Evolutionary conservation across 2,888 invertebrate species (phyloP).

Genomic region (Ormyrus labotus): DNA sequence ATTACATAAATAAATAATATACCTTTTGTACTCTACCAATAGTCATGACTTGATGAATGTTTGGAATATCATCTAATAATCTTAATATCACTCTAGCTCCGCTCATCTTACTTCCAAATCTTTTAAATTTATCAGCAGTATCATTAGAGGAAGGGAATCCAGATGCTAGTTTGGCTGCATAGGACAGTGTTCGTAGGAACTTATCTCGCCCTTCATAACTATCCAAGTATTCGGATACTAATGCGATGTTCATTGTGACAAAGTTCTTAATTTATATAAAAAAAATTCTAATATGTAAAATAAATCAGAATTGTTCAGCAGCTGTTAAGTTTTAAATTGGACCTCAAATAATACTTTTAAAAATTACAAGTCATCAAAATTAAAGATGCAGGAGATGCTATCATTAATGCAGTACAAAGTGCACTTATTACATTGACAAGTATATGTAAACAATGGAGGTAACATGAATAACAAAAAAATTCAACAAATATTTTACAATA

Average conservation of each 20-base stretch:
- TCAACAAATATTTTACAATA: conserved; percentile 20
- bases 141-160: conserved; percentile 81
- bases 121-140: conserved; percentile 79
- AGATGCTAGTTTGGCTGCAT: conserved; percentile 84
- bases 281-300: conserved; percentile 3
- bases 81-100: conserved; percentile 86
- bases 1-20: conserved; percentile 55
- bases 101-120: conserved; percentile 84
- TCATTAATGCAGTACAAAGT: conserved; percentile 7
- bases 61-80: conserved; percentile 90
- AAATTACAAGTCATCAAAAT: conserved; percentile 23
- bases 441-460: conserved; percentile 3
- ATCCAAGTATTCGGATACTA: conserved; percentile 80
- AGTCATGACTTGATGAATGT: conserved; percentile 83
- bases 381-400: neutral
- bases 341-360: conserved; percentile 5
- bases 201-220: conserved; percentile 92
- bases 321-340: conserved; percentile 13
- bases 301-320: neutral
- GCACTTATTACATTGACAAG: conserved; percentile 3
- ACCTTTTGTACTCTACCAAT: conserved; percentile 85
- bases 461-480: conserved; percentile 14
- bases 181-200: conserved; percentile 86
- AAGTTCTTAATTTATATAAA: conserved; percentile 11
- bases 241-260: conserved; percentile 59